These are phyloP conservation scores for Astropecten irregularis DNA, from an alignment of 53 echinoderm and acorn worm species.

Conservation along the genomic window DNA sequence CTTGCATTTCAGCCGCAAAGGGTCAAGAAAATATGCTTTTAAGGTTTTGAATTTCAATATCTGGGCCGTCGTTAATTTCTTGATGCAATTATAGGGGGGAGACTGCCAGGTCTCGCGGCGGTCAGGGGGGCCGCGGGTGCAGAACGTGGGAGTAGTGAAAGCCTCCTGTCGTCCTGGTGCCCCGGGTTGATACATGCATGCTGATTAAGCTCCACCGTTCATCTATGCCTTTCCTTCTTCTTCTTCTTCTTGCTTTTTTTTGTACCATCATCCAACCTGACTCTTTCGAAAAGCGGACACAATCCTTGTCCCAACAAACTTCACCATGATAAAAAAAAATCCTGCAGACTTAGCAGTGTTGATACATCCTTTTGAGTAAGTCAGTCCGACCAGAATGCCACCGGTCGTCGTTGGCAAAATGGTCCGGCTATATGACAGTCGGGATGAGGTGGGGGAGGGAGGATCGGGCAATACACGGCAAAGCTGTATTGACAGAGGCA, in stretches of 20 bases:
- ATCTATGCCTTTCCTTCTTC: slow-evolving; percentile 22
- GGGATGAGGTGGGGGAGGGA: neutral
- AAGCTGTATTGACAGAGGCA: slow-evolving; percentile 38
- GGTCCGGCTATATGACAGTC: slow-evolving; percentile 7
- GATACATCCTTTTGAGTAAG: slow-evolving; percentile 29
- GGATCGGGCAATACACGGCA: slow-evolving; percentile 16
- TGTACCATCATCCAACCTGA: slow-evolving; percentile 17
- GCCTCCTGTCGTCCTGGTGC: slow-evolving; percentile 60
- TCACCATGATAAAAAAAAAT: slow-evolving; percentile 3
- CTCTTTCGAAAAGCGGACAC: neutral
- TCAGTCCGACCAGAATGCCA: neutral
- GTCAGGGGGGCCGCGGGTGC: slow-evolving; percentile 54
- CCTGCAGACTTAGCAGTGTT: neutral
- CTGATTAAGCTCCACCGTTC: slow-evolving; percentile 47
- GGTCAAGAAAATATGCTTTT: slow-evolving; percentile 87
- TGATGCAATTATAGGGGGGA: slow-evolving; percentile 81
- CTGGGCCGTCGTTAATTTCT: slow-evolving; percentile 75
- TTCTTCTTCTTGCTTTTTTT: too few relatives aligned
- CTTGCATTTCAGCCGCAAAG: slow-evolving; percentile 73
- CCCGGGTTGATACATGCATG: slow-evolving; percentile 48
- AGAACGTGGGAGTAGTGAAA: slow-evolving; percentile 69
- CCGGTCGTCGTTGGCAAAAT: neutral
- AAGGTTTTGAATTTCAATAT: slow-evolving; percentile 87
- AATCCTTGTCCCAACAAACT: slow-evolving; percentile 38
- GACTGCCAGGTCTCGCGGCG: slow-evolving; percentile 40